A percentile compares a stretch with the other conserved stretches of the same genome.
Evolutionary conservation across 1,140 invertebrate genomes (phyloP).

Genomic region (Drosophila jambulina): DNA sequence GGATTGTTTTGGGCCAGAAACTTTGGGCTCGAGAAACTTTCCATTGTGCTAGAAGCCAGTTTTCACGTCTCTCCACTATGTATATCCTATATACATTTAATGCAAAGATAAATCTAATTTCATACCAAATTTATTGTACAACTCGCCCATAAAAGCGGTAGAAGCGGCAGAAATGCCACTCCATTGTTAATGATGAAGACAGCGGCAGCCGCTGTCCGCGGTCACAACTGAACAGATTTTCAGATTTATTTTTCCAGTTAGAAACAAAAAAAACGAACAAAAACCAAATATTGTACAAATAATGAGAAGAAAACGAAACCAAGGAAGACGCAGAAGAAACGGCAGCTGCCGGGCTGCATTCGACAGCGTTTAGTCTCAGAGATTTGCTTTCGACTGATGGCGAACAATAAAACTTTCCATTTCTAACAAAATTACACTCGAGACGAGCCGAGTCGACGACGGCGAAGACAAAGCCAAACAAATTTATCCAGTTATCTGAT

Average conservation of each 20-base stretch:
- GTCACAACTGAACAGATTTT: constrained; percentile 74
- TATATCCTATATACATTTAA: constrained; percentile 44
- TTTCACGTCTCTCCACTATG: constrained; percentile 21
- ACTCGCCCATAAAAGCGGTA: constrained; percentile 31
- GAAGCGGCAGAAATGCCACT: constrained; percentile 18
- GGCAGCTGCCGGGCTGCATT: constrained; percentile 59
- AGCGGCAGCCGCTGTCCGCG: constrained; percentile 17
- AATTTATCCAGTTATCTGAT: constrained; percentile 73
- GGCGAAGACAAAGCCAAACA: constrained; percentile 63
- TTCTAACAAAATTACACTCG: constrained; percentile 75
- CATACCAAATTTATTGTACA: constrained; percentile 48
- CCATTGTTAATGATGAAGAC: constrained; percentile 38
- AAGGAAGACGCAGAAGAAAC: constrained; percentile 19
- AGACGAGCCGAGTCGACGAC: constrained; percentile 7
- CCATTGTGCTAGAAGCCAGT: constrained; percentile 43
- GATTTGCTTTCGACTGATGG: constrained; percentile 68
- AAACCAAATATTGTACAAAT: constrained; percentile 17
- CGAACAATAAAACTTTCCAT: constrained; percentile 80
- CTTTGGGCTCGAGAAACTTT: constrained; percentile 37
- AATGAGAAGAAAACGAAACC: constrained; percentile 31
- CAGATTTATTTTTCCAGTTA: constrained; percentile 60
- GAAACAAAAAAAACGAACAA: constrained; percentile 58
- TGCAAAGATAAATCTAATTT: constrained; percentile 52
- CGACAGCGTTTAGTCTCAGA: constrained; percentile 70
- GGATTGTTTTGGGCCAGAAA: constrained; percentile 12